Evolutionary conservation across 2,888 invertebrate species (phyloP).

Genomic region (Scaptomyza flava): DNA sequence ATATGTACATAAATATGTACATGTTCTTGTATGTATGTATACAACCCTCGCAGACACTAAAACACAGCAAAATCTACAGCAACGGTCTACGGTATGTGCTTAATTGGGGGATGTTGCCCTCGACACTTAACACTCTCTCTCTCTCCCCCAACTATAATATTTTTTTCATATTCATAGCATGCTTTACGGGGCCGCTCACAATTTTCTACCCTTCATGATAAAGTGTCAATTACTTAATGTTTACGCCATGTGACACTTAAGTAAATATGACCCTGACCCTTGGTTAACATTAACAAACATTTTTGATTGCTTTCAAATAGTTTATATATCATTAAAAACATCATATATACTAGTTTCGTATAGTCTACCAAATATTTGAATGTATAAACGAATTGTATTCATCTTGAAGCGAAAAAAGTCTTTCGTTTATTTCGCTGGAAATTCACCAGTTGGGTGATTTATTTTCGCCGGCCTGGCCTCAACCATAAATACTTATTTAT

Average conservation of each 20-base stretch:
- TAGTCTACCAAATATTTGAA: too few species aligned
- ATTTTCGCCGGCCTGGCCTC: conserved; percentile 42
- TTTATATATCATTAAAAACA: neutral
- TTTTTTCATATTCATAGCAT: conserved; percentile 28
- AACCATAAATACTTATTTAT: conserved; percentile 37
- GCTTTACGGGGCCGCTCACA: conserved; percentile 33
- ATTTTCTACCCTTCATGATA: conserved; percentile 8
- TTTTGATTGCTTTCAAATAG: neutral
- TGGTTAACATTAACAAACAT: neutral
- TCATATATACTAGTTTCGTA: neutral
- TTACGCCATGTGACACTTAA: conserved; percentile 18
- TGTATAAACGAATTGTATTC: neutral
- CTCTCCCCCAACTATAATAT: conserved; percentile 1
- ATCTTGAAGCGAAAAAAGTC: conserved; percentile 13
- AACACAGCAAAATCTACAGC: conserved; percentile 29
- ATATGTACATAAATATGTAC: conserved; percentile 21
- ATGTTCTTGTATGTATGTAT: conserved; percentile 8
- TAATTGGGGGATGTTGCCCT: conserved; percentile 42
- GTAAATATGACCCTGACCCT: conserved; percentile 16
- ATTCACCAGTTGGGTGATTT: conserved; percentile 49
- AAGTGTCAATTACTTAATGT: conserved; percentile 35
- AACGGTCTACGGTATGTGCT: conserved; percentile 6
- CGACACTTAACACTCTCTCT: conserved; percentile 1
- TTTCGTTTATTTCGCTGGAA: conserved; percentile 67
- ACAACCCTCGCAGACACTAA: conserved; percentile 39